A percentile compares a stretch with the other conserved stretches of the same genome.
Conservation (phyloP, 1,140 invertebrate species). For the Aphidius ervi region DNA sequence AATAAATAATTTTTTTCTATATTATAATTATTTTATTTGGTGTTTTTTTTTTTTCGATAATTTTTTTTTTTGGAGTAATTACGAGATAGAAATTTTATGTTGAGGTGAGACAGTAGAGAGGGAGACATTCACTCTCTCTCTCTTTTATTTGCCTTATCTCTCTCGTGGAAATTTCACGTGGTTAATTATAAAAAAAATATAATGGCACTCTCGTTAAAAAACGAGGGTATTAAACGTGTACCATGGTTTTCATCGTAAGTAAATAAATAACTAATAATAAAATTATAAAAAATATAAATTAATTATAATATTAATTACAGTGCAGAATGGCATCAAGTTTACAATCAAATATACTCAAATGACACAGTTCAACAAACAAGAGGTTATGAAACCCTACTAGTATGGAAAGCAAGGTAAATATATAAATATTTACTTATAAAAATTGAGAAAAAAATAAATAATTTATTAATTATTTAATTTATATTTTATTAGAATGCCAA, state of each 20-base stretch:
- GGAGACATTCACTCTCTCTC: too few species aligned
- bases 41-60: too few species aligned
- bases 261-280: background rate
- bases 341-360: conserved; percentile 55
- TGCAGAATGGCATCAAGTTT: conserved; percentile 58
- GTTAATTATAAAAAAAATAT: conserved; percentile 8
- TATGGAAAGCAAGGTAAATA: conserved; percentile 59
- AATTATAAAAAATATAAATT: conserved; percentile 1
- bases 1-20: too few species aligned
- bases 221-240: conserved; percentile 35
- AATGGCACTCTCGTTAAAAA: conserved; percentile 35
- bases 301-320: conserved; percentile 35
- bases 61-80: too few species aligned
- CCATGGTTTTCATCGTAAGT: conserved; percentile 46
- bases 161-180: background rate
- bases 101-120: too few species aligned
- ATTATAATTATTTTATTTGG: too few species aligned
- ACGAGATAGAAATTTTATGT: too few species aligned
- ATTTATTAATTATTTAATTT: background rate
- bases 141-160: too few species aligned
- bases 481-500: conserved; percentile 51
- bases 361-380: conserved; percentile 42
- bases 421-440: conserved; percentile 11
- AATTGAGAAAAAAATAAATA: background rate
- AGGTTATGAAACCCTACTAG: conserved; percentile 53